Evolutionary conservation across 2,113 vertebrate species (phyloP).

Genomic region (Galemys pyrenaicus): DNA sequence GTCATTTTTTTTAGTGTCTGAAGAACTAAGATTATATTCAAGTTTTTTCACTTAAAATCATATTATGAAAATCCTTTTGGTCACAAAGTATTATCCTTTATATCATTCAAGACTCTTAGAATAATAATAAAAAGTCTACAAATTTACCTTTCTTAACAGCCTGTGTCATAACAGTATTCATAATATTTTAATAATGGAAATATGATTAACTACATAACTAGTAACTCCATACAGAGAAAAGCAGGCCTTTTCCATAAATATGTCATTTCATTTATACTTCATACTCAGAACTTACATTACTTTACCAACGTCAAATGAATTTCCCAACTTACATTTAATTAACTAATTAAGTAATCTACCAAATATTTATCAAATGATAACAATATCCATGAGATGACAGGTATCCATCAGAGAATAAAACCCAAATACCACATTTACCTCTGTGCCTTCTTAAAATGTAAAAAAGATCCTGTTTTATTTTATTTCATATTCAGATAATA

Average conservation of each 20-base stretch:
- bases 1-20: background rate
- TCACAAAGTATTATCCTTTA: background rate
- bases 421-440: background rate
- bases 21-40: background rate
- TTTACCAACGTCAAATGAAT: background rate
- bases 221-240: background rate
- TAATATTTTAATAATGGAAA: background rate
- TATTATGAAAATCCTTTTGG: background rate
- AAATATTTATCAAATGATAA: background rate
- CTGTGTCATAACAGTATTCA: background rate
- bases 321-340: background rate
- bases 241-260: background rate
- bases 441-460: background rate
- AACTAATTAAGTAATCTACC: background rate
- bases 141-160: no score
- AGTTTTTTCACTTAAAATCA: background rate
- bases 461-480: background rate
- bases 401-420: background rate
- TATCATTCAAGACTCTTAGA: background rate
- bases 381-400: background rate
- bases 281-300: background rate
- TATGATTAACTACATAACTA: background rate
- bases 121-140: no score
- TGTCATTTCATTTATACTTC: background rate
- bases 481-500: background rate